Evolutionary conservation across 2,797 vertebrate species (phyloP), one percentile per base, ranked within the genome.

Genomic region (Euthynnus affinis): DNA sequence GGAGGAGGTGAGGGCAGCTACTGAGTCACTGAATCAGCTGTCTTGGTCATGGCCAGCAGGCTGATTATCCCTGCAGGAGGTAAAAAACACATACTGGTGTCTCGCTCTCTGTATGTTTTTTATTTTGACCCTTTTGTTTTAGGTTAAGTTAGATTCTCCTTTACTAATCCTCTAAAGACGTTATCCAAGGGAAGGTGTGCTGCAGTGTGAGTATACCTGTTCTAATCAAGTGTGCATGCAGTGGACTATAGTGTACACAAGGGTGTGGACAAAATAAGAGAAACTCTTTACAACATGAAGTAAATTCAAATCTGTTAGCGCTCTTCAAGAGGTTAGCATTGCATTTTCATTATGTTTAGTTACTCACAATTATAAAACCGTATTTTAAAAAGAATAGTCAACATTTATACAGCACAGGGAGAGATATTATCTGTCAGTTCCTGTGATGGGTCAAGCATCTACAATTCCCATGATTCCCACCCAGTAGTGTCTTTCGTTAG

Each of bases 1-100:
- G 46, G 81, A 63, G 72, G 84, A 74, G 68, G 42, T 56, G 74
- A 81, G 76, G 73, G 78, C 42, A 18, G 78, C 78, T 75, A 76
- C 88, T 97, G 96, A 86, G 96, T 98, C 91, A 96, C 96, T 91
- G 83, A 97, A 88, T 87, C 95, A 95, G 97, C 98, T 98, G 87
- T 96, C 92, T 82, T 94, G 96, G 71, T 93, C 94, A 92, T 96
- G 97, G 84, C 90, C 91, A 81, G 92, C 92, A 90, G 87, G 56
- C 73, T 87, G 88, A 93, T 90, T 87, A 85, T 88, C 86, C 70
- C 90, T 66, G 76, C 80, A 84, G 91, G 89, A 72, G 72, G 76
- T 51, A 37, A 73, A 73, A 89, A 84, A 62, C 52, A 82, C 67
- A 74, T 59, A 76, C 80, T 85, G 65, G 66, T 66, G 76, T 86